Evolutionary conservation across 2,888 invertebrate genomes (phyloP).

Genomic region (Xanthia togata): DNA sequence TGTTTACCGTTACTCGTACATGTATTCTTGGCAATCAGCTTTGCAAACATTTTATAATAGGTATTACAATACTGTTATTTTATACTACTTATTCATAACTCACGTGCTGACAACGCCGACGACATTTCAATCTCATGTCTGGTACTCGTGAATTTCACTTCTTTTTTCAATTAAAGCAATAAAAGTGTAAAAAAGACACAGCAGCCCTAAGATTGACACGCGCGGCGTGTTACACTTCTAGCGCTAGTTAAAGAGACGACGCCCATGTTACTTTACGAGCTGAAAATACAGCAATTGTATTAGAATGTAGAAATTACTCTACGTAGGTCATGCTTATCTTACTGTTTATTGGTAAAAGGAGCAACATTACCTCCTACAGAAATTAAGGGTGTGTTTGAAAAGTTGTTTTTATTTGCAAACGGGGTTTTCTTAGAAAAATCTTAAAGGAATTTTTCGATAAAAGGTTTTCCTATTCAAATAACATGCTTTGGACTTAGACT

Average conservation of each 20-base stretch:
- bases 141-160: background rate
- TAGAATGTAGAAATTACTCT: conserved; percentile 28
- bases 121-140: background rate
- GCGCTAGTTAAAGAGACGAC: conserved; percentile 65
- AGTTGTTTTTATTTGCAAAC: background rate
- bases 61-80: no score
- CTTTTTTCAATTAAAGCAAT: background rate
- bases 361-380: background rate
- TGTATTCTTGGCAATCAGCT: background rate
- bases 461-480: background rate
- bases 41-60: background rate
- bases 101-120: no score
- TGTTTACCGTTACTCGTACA: background rate
- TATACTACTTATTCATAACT: no score
- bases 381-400: background rate
- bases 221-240: conserved; percentile 62
- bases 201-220: conserved; percentile 60
- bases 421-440: background rate
- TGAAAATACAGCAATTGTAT: conserved; percentile 42
- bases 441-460: background rate
- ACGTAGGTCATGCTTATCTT: background rate
- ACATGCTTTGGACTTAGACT: background rate
- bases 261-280: conserved; percentile 47
- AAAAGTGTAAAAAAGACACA: background rate
- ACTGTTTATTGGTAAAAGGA: background rate